These are phyloP conservation scores for Anoura caudifer DNA, from an alignment of 2,113 vertebrate genomes.

Conservation along the genomic window DNA sequence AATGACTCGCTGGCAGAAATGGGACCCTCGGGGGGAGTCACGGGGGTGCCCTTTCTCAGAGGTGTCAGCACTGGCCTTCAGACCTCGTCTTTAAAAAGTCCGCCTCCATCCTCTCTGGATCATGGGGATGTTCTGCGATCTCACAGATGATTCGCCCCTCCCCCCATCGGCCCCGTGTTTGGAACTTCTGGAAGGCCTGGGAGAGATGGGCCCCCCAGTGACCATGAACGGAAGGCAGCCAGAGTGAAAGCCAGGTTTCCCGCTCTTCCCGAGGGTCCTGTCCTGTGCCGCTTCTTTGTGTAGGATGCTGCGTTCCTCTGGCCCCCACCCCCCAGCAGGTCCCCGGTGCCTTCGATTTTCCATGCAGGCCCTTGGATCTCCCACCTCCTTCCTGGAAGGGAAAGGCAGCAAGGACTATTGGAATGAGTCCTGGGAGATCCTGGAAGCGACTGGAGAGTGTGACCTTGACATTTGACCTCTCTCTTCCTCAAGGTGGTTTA, in stretches of 20 bases:
- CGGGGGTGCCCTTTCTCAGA: background rate
- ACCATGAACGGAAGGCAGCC: background rate
- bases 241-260: background rate
- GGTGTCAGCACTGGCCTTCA: background rate
- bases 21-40: background rate
- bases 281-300: background rate
- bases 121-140: background rate
- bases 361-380: background rate
- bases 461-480: background rate
- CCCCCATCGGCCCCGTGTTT: background rate
- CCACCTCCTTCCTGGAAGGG: background rate
- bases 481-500: background rate
- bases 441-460: background rate
- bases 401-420: background rate
- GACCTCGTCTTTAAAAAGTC: background rate
- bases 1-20: conserved; percentile 32
- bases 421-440: background rate
- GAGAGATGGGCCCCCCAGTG: background rate
- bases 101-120: background rate
- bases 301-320: background rate
- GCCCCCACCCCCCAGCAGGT: background rate
- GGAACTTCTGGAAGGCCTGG: background rate
- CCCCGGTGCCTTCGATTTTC: background rate
- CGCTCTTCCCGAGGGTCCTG: background rate
- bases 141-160: background rate